phyloP scores from a whole-genome alignment of 2,888 invertebrate species.

The Odontocolon sp. region DNA sequence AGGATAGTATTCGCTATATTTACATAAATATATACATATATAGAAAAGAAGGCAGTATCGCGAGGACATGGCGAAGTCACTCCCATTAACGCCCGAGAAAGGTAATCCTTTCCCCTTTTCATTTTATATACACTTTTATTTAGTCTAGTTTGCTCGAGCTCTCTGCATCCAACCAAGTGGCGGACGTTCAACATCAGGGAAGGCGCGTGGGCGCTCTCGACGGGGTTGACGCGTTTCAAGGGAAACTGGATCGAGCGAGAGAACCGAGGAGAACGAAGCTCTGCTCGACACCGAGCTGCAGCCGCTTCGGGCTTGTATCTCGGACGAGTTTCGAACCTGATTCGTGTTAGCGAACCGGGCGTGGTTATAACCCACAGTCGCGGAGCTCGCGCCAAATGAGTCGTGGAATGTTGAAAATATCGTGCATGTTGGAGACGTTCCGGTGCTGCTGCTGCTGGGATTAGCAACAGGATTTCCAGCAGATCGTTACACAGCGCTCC shows the following conservation, averaged over 20 bases:
- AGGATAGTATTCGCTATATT: constrained; percentile 13
- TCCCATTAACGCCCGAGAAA: constrained; percentile 35
- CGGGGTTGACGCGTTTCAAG: constrained; percentile 68
- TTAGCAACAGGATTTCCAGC: constrained; percentile 2
- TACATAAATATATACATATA: constrained; percentile 14
- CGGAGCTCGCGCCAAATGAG: constrained; percentile 63
- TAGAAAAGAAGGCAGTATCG: background rate
- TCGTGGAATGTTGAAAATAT: constrained; percentile 69
- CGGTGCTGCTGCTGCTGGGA: constrained; percentile 5
- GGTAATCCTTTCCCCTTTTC: constrained; percentile 29
- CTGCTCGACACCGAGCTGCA: constrained; percentile 5
- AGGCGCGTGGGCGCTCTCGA: constrained; percentile 68
- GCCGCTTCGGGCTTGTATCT: constrained; percentile 17
- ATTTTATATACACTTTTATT: constrained; percentile 8
- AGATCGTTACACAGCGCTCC: constrained; percentile 33
- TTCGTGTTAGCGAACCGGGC: constrained; percentile 57
- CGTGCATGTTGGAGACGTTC: constrained; percentile 47
- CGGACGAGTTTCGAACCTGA: constrained; percentile 59
- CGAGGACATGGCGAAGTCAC: background rate
- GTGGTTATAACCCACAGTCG: constrained; percentile 55
- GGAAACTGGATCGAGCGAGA: constrained; percentile 69
- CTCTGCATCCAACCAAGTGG: constrained; percentile 25
- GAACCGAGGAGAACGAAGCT: constrained; percentile 35
- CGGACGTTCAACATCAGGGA: constrained; percentile 17
- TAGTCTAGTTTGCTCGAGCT: constrained; percentile 22